phyloP scores from a whole-genome alignment of 2,888 invertebrate genomes.

The Pammene aurita region DNA sequence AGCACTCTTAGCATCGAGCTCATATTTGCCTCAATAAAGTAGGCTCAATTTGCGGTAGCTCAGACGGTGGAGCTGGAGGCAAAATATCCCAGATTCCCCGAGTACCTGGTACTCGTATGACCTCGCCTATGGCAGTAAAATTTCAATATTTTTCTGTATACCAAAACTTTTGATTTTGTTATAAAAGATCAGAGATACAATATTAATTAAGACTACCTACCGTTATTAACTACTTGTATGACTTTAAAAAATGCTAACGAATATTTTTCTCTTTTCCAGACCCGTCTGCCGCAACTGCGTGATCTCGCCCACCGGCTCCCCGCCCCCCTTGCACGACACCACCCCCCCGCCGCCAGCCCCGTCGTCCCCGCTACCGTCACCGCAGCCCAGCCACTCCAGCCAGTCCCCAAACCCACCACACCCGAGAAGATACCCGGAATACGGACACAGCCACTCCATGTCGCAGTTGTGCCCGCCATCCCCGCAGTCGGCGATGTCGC shows the following conservation, averaged over 20 bases:
- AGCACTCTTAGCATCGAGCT: no score
- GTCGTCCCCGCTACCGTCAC: slow-evolving; percentile 70
- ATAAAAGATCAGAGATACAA: no score
- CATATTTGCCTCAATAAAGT: no score
- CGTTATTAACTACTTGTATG: no score
- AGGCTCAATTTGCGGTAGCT: no score
- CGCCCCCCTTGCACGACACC: slow-evolving; percentile 73
- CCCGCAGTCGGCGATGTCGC: slow-evolving; percentile 75
- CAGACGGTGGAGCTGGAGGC: no score
- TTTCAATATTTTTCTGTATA: no score
- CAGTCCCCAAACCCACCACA: slow-evolving; percentile 74
- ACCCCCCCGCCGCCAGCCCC: slow-evolving; percentile 63
- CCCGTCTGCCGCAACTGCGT: slow-evolving; percentile 93
- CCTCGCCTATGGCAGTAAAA: no score
- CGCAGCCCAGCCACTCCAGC: slow-evolving; percentile 74
- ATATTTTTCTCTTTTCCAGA: slow-evolving; percentile 75
- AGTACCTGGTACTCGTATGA: no score
- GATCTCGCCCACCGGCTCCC: slow-evolving; percentile 79
- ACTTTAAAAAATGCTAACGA: background rate
- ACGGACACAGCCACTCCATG: slow-evolving; percentile 65
- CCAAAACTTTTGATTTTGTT: no score
- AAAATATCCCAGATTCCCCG: no score
- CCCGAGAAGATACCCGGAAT: slow-evolving; percentile 62
- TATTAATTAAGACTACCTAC: no score
- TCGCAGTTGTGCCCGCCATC: slow-evolving; percentile 70